Evolutionary conservation across 1,140 invertebrate genomes (phyloP), one percentile per base, ranked within the genome.

Genomic region (Tetraneura akinire): DNA sequence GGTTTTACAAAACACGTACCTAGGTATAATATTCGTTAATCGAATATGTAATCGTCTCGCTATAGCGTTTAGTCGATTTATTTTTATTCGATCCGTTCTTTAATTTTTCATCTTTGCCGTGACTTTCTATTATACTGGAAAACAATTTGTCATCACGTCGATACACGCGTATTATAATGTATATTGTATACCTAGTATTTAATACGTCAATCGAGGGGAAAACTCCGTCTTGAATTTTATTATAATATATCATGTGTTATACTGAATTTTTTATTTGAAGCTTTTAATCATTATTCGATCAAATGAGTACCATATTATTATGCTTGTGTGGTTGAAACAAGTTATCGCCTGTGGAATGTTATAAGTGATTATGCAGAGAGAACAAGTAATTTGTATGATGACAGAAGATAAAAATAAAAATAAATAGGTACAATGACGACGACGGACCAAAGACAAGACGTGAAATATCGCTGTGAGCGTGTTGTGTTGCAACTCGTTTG

Each of bases 381-480:
- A 23, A 68, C 45, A 68, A 45, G 64, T 68, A 68, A 68, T 68
- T 26, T 68, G 64, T 68, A 68, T 21, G 64, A 68, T 68, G 64
- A 68, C 64, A 68, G 64, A 68, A 68, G 21, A 68, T 45, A 68
- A 62, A 66, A 64, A 47, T 37, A 37, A 68, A 47, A 68, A 37
- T 8, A 37, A 37, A 37, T n/a, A n/a, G n/a, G 8, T 37, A 37
- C 32, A 37, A n/a, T 13, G 21, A 42, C 21, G 21, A 42, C 37
- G 64, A 47, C 9, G 42, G 42, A 23, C 21, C 42, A 68, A 13
- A 37, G n/a, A 47, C 37, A n/a, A n/a, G 42, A n/a, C n/a, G n/a
- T 23, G 64, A 68, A 68, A 47, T 47, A 47, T 45, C 21, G n/a
- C 64, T 45, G 21, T 11, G 37, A 37, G 64, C 32, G 11, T 8